phyloP scores from a whole-genome alignment of 2,888 invertebrate genomes.

The Sinodicranocentrus sp. region DNA sequence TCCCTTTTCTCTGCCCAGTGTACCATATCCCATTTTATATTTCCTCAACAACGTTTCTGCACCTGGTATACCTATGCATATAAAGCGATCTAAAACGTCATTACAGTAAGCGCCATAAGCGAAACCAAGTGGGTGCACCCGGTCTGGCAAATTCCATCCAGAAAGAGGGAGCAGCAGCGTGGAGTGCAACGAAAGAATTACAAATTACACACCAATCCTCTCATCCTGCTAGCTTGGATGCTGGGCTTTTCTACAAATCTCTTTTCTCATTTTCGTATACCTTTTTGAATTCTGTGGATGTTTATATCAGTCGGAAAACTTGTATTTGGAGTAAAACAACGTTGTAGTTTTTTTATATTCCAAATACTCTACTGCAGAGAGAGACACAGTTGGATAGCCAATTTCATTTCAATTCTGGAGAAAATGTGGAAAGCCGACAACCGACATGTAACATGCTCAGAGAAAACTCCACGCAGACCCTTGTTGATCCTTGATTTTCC shows the following conservation, averaged over 20 bases:
- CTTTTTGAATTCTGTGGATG: no score
- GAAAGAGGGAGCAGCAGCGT: not conserved
- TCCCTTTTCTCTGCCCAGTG: not conserved
- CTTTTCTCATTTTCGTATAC: constrained; percentile 21
- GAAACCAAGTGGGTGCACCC: no score
- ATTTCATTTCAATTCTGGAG: constrained; percentile 17
- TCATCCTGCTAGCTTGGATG: constrained; percentile 24
- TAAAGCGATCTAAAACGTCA: not conserved
- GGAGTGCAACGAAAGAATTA: constrained; percentile 16
- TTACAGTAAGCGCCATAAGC: not conserved
- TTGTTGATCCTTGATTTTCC: constrained; percentile 28
- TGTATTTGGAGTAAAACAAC: no score
- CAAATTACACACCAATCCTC: constrained; percentile 43
- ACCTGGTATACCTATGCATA: no score
- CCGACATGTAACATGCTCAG: not conserved
- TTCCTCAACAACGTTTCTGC: no score
- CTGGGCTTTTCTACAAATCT: constrained; percentile 29
- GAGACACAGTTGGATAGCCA: not conserved
- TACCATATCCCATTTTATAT: no score
- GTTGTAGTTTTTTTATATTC: no score
- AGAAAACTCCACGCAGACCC: constrained; percentile 1
- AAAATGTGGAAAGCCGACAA: not conserved
- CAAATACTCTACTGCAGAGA: not conserved
- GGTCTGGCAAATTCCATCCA: not conserved
- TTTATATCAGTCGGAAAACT: no score